A percentile compares a stretch with the other conserved stretches of the same genome.
phyloP scores from a whole-genome alignment of 2,113 vertebrate genomes.

The Xerus inauris region DNA sequence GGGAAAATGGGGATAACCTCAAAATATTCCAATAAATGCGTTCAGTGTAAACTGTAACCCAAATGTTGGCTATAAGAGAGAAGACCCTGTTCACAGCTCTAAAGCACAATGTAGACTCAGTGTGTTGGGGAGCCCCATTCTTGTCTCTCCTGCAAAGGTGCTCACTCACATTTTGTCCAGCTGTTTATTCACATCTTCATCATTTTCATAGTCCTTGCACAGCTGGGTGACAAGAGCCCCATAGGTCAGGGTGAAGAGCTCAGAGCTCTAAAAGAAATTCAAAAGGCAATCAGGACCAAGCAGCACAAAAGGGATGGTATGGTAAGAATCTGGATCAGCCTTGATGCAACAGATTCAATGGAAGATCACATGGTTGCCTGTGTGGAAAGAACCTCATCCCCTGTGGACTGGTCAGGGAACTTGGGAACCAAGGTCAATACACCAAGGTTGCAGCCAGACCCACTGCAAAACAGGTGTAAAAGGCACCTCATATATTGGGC shows the following conservation, averaged over 20 bases:
- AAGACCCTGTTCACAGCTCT: neutral
- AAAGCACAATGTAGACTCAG: neutral
- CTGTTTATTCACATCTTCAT: slow-evolving; percentile 99
- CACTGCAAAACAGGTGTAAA: neutral
- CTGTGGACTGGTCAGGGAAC: neutral
- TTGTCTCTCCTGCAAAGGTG: neutral
- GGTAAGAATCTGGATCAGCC: neutral
- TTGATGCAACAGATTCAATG: slow-evolving; percentile 4
- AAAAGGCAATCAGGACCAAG: slow-evolving; percentile 72
- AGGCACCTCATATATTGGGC: neutral
- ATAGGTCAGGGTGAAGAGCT: slow-evolving; percentile 98
- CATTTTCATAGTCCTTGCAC: slow-evolving; percentile 99
- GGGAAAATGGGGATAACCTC: neutral
- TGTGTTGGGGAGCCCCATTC: neutral
- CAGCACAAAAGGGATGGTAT: neutral
- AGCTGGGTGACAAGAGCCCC: slow-evolving; percentile 98
- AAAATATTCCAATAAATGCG: neutral
- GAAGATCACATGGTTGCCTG: neutral
- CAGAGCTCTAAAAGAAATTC: slow-evolving; percentile 92
- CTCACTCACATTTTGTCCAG: slow-evolving; percentile 97
- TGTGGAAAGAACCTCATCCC: neutral
- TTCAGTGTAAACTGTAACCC: accelerated
- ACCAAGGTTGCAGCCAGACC: neutral
- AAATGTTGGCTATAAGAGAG: neutral
- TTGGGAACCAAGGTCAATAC: neutral